Conservation (phyloP, 92 coral and sea anemone genomes). For the Bergia puertoricense region DNA sequence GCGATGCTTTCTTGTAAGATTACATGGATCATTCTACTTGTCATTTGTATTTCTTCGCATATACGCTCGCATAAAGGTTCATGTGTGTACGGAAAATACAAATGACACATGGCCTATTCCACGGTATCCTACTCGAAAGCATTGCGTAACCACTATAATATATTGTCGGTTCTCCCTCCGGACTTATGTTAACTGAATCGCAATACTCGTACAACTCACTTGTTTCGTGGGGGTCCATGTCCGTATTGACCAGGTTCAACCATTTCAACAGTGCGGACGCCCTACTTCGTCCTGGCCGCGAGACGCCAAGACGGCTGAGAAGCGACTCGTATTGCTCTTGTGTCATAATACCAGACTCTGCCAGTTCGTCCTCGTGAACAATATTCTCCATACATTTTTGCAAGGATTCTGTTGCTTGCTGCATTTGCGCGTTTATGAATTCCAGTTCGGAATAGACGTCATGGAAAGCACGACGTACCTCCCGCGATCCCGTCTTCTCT, state of each 20-base stretch:
- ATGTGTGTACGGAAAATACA: too few species aligned
- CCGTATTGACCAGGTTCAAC: constrained; percentile 62
- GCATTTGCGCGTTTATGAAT: constrained; percentile 61
- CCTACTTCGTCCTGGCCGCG: background rate
- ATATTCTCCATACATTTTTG: constrained; percentile 81
- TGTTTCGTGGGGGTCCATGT: constrained; percentile 10
- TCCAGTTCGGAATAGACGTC: constrained; percentile 76
- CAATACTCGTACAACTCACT: background rate
- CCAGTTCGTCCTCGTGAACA: constrained; percentile 66
- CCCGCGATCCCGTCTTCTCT: constrained; percentile 59
- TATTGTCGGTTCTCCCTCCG: background rate
- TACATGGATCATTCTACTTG: too few species aligned
- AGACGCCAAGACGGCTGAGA: constrained; percentile 31
- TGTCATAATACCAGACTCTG: constrained; percentile 59
- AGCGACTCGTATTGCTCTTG: constrained; percentile 59
- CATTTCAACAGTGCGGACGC: constrained; percentile 73
- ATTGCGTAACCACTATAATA: background rate
- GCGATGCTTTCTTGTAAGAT: too few species aligned
- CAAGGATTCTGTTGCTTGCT: constrained; percentile 73
- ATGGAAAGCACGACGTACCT: constrained; percentile 65
- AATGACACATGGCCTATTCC: too few species aligned
- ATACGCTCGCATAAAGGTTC: too few species aligned
- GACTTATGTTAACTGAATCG: background rate
- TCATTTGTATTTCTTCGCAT: too few species aligned
- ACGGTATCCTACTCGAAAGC: background rate